Evolutionary conservation across 2,797 vertebrate genomes (phyloP).

Genomic region (Catharus ustulatus): DNA sequence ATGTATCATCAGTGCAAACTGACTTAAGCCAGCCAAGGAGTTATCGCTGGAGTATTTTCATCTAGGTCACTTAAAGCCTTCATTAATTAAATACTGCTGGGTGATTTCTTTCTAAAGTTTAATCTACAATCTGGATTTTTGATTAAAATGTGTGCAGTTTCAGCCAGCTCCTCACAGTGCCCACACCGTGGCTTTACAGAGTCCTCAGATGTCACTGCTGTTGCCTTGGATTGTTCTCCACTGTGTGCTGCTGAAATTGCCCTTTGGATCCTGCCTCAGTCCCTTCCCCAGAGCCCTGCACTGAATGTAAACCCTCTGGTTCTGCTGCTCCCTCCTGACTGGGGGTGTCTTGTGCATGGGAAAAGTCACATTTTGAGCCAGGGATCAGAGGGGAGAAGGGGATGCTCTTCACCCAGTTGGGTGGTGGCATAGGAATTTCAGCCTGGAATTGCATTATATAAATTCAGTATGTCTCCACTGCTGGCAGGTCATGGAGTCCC

Average conservation of each 20-base stretch:
- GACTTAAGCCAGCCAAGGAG: conserved; percentile 15
- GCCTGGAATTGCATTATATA: rapidly evolving
- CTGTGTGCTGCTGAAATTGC: neutral
- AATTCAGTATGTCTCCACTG: neutral
- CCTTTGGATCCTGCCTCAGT: neutral
- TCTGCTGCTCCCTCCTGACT: neutral
- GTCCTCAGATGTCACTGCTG: neutral
- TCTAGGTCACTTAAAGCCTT: conserved; percentile 42
- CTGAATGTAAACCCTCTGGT: neutral
- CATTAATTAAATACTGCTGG: conserved; percentile 19
- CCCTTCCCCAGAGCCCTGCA: neutral
- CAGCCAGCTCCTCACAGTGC: neutral
- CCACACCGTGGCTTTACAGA: neutral
- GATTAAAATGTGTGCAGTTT: neutral
- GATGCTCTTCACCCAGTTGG: neutral
- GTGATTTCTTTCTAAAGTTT: conserved; percentile 18
- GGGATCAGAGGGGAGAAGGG: neutral
- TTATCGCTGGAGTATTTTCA: neutral
- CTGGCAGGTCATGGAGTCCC: neutral
- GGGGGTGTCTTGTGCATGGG: neutral
- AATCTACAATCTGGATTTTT: conserved; percentile 10
- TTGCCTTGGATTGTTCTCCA: neutral
- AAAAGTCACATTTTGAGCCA: neutral
- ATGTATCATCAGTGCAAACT: neutral
- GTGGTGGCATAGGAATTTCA: neutral